Base-by-base conservation (phyloP, 2,797 vertebrate species). In the Falco cherrug region DNA sequence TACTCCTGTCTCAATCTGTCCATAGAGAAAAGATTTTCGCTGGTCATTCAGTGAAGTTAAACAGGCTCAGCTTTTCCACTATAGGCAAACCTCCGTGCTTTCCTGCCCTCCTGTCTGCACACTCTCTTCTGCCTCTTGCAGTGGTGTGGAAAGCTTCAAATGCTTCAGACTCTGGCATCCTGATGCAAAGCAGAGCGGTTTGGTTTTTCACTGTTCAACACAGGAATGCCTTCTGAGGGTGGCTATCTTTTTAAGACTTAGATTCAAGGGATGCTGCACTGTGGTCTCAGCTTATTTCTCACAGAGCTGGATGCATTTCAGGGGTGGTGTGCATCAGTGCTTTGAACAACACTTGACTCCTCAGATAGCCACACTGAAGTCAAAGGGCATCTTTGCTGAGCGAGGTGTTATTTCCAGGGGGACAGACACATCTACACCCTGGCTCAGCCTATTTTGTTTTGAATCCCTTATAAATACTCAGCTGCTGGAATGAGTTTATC, bases 371-470 rank as follows among this genome's bases (percentile, higher is more conserved):
- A 31, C 12, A 0, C 26, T 59, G 59, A 73, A 94, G 89, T 86
- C 93, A 96, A 87, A 96, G 91, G 69, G 84, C 78, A 78, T 63
- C 51, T 93, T 87, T 2, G 3, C 76, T 35, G 65, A 63, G 41
- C 41, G 43, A 91, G 73, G 68, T 54, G 57, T 76, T 91, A 85
- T 90, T 95, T 93, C 84, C 67, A 91, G 26, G 31, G 90, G 56
- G 54, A 75, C 56, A 84, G 59, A 91, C 51, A 75, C 31, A 76
- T 87, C 61, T 35, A 35, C 35, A 35, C 22, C 11, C 59, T 60
- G 22, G 70, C n/a, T 95, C 79, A 94, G 57, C 50, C 35, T 85
- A 20, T 93, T 97, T 87, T 93, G 78, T 69, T 96, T 89, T 95
- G 76, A 89, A 76, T 87, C 73, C 56, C 39, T 88, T 86, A 76